Evolutionary conservation across 2,797 vertebrate species (phyloP).

Genomic region (Merluccius polli): DNA sequence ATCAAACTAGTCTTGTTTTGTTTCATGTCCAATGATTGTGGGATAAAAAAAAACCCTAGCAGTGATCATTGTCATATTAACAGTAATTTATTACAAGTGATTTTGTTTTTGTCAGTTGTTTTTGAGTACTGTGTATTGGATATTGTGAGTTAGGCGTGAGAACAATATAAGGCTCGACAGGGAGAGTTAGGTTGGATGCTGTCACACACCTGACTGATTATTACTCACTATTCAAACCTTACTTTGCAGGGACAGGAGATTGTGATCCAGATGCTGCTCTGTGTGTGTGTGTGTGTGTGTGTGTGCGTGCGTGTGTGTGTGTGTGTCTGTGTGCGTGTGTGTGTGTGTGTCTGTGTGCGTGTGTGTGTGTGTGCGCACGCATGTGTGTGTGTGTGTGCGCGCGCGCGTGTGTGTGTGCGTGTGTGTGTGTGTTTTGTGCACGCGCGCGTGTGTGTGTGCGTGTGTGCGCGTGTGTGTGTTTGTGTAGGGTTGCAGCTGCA

Average conservation of each 20-base stretch:
- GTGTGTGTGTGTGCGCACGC: no score
- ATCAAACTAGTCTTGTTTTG: conserved; percentile 5
- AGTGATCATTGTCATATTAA: conserved; percentile 27
- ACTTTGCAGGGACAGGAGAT: neutral
- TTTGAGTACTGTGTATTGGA: neutral
- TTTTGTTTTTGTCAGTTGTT: neutral
- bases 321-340: neutral
- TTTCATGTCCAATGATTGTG: conserved; percentile 20
- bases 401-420: no score
- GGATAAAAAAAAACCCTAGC: conserved; percentile 14
- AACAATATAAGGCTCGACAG: no score
- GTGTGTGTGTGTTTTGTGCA: neutral
- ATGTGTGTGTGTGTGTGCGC: no score
- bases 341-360: neutral
- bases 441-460: no score
- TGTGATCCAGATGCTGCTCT: neutral
- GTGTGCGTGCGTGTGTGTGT: neutral
- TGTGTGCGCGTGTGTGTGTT: no score
- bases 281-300: neutral
- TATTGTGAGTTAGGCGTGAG: neutral
- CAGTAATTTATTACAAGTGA: neutral
- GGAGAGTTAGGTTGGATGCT: no score
- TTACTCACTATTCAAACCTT: neutral
- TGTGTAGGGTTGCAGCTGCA: neutral
- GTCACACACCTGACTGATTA: neutral